phyloP scores from a whole-genome alignment of 2,888 invertebrate genomes.

The Drosophila bunnanda region DNA sequence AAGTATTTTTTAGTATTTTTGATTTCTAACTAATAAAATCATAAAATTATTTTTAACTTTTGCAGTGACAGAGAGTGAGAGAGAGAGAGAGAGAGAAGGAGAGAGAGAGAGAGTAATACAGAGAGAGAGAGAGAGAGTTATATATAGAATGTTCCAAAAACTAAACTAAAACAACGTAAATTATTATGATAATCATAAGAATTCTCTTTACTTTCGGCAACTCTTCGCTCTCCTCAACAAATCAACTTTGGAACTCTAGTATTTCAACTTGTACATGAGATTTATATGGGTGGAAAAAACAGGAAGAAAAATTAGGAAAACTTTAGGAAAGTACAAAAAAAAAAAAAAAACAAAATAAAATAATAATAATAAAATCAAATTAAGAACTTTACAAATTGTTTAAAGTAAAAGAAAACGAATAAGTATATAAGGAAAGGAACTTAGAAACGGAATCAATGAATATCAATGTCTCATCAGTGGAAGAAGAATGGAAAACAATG shows the following conservation, averaged over 20 bases:
- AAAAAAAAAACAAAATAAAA: slow-evolving; percentile 4
- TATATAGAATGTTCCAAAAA: slow-evolving; percentile 48
- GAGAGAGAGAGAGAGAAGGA: slow-evolving; percentile 13
- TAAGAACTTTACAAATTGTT: slow-evolving; percentile 22
- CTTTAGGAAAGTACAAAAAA: slow-evolving; percentile 4
- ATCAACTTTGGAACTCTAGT: slow-evolving; percentile 32
- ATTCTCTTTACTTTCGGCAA: slow-evolving; percentile 23
- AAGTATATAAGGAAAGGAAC: slow-evolving; percentile 11
- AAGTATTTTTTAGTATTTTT: slow-evolving; percentile 33
- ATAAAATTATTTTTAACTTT: slow-evolving; percentile 43
- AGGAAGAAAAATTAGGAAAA: slow-evolving; percentile 16
- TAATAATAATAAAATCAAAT: slow-evolving; percentile 8
- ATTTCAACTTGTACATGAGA: slow-evolving; percentile 29
- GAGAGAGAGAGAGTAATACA: slow-evolving; percentile 36
- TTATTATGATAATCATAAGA: slow-evolving; percentile 21
- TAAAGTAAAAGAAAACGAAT: slow-evolving; percentile 17
- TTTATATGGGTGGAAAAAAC: slow-evolving; percentile 6
- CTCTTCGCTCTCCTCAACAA: slow-evolving; percentile 27
- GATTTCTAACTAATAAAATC: slow-evolving; percentile 43
- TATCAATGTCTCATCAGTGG: slow-evolving; percentile 29
- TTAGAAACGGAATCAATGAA: slow-evolving; percentile 28
- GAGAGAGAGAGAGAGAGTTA: slow-evolving; percentile 29
- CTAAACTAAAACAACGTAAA: slow-evolving; percentile 60
- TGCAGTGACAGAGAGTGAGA: slow-evolving; percentile 37
- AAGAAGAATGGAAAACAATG: slow-evolving; percentile 34